Conservation (phyloP, 2,113 vertebrate species). For the Pongo pygmaeus region DNA sequence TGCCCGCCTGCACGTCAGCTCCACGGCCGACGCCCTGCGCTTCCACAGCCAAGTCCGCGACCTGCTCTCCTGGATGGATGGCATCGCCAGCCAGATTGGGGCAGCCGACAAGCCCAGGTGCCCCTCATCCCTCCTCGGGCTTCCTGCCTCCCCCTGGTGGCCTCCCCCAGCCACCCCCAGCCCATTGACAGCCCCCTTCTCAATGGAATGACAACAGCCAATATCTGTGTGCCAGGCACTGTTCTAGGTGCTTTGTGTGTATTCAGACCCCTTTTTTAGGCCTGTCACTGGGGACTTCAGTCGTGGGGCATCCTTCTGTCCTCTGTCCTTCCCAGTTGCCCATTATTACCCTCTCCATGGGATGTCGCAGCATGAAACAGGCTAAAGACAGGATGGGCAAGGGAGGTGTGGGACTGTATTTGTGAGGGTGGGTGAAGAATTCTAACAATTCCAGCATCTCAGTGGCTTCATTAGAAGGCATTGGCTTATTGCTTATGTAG, state of each 20-base stretch:
- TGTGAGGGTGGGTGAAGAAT: neutral
- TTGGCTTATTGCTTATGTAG: neutral
- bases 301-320: neutral
- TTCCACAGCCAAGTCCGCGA: conserved; percentile 92
- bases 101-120: conserved; percentile 95
- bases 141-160: neutral
- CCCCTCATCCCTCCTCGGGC: neutral
- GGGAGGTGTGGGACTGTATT: neutral
- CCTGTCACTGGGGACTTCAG: neutral
- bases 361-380: neutral
- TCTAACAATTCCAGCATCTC: neutral
- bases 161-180: neutral
- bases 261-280: neutral
- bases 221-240: neutral
- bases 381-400: neutral
- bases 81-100: conserved; percentile 92
- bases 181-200: neutral
- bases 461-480: neutral
- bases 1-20: conserved; percentile 93
- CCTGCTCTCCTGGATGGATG: conserved; percentile 96
- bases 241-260: neutral
- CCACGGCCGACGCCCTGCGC: conserved; percentile 92
- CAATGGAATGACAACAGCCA: neutral
- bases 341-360: neutral
- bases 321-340: neutral